A percentile compares a stretch with the other conserved stretches of the same genome.
These are phyloP conservation scores for Spea multiplicata DNA, from an alignment of 2,113 vertebrate genomes.

Conservation along the genomic window DNA sequence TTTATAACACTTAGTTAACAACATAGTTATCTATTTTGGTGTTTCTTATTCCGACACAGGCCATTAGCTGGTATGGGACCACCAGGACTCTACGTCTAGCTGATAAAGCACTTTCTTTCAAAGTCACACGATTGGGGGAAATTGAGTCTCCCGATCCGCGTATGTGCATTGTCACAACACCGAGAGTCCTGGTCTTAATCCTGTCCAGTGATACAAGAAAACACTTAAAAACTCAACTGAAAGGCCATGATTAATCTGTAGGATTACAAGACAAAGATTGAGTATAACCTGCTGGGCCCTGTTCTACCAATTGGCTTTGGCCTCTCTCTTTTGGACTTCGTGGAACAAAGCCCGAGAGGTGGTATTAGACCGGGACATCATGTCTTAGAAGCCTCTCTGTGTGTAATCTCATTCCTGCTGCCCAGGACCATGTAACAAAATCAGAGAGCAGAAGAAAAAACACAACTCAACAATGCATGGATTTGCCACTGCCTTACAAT, in stretches of 20 bases:
- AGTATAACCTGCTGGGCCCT: neutral
- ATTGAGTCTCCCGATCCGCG: slow-evolving; percentile 1
- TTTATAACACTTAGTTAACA: no score
- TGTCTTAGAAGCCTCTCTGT: slow-evolving; percentile 11
- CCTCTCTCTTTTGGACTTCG: neutral
- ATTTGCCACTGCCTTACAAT: neutral
- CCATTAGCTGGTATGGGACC: slow-evolving; percentile 4
- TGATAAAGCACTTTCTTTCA: slow-evolving; percentile 49
- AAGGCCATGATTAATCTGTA: slow-evolving; percentile 31
- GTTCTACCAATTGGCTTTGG: neutral
- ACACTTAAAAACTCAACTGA: slow-evolving; percentile 15
- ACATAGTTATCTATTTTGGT: slow-evolving; percentile 33
- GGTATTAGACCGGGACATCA: neutral
- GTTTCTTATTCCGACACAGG: neutral
- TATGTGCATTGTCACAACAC: slow-evolving; percentile 13
- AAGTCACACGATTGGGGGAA: slow-evolving; percentile 32
- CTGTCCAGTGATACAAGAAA: slow-evolving; percentile 49
- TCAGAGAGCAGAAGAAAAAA: slow-evolving; percentile 14
- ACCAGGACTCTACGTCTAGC: slow-evolving; percentile 35
- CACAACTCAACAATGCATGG: neutral
- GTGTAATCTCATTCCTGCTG: slow-evolving; percentile 7
- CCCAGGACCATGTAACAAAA: slow-evolving; percentile 1
- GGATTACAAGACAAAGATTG: slow-evolving; percentile 43
- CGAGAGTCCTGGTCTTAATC: slow-evolving; percentile 25
- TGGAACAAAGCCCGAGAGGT: slow-evolving; percentile 3